Evolutionary conservation across 2,888 invertebrate species (phyloP), one percentile per base, ranked within the genome.

Genomic region (Drosophila limbata): DNA sequence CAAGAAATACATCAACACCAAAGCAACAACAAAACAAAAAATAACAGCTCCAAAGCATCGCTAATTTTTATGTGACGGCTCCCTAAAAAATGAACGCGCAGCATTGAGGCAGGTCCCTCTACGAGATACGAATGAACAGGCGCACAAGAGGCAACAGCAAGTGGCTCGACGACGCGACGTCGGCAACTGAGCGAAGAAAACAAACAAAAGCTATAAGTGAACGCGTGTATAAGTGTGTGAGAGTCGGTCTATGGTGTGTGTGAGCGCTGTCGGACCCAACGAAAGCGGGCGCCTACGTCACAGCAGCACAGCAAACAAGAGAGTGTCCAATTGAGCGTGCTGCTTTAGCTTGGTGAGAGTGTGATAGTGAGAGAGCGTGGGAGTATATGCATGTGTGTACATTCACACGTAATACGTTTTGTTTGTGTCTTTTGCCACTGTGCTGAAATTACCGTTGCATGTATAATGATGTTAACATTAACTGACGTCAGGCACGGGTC

Each of bases 51-150:
- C 57, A 55, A 72, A 62, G 67, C 50, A 53, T 31, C 44, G 59
- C 56, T 35, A 55, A 69, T 70, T 79, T 77, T 79, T 71, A 4
- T 75, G 60, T 53, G 62, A 67, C 77, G 74, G 88, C 73, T 76
- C 89, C 83, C 71, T 71, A 74, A 75, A 76, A 77, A 73, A 64
- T 78, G 57, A 66, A 79, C 83, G 79, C 83, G 79, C 86, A 87
- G 87, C 88, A 85, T 87, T 87, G 89, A 87, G 91, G 91, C 90
- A 90, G 90, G 91, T 90, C 90, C 90, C 90, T 90, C 91, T 90
- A 89, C 83, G 78, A 81, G 90, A 90, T 89, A 88, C 77, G 75
- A 75, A 67, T 44, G 73, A 90, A 72, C 82, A 90, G 90, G 90
- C 86, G 90, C 81, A 33, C 90, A 90, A 74, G 63, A 63, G 48